Evolutionary conservation across 2,888 invertebrate species (phyloP).

Genomic region (Cataglyphis altisquamis): DNA sequence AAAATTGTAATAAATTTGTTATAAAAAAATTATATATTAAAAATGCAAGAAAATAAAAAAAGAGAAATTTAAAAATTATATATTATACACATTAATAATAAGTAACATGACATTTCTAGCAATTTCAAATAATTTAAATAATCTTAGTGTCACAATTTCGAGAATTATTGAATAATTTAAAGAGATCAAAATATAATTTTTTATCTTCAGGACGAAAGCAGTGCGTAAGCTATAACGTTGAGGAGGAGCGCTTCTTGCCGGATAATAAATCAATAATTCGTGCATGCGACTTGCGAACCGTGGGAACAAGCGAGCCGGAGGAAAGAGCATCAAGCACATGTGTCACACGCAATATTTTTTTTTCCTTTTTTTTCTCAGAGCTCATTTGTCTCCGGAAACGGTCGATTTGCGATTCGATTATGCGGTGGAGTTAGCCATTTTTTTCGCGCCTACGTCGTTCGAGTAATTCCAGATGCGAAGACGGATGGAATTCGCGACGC

Average conservation of each 20-base stretch:
- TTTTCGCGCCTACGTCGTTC: not conserved
- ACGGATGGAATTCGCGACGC: not conserved
- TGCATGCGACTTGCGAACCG: conserved; percentile 30
- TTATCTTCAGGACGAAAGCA: not conserved
- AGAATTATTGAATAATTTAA: not conserved
- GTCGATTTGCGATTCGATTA: conserved; percentile 18
- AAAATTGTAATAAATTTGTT: not conserved
- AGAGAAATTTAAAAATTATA: not conserved
- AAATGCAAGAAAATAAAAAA: too few relatives aligned
- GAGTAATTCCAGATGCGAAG: not conserved
- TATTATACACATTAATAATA: not conserved
- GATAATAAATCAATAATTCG: conserved; percentile 54
- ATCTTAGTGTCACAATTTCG: not conserved
- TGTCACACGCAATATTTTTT: conserved; percentile 1
- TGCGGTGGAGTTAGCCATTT: not conserved
- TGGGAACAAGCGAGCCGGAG: conserved; percentile 26
- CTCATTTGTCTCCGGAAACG: conserved; percentile 34
- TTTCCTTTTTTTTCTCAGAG: not conserved
- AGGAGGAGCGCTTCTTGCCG: not conserved
- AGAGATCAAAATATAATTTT: not conserved
- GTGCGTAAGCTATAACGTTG: not conserved
- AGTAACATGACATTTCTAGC: not conserved
- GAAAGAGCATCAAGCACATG: conserved; percentile 11
- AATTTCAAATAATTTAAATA: not conserved
- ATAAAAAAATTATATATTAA: not conserved